Percentiles rank a stretch among this genome's conserved stretches.
These are phyloP conservation scores for Palloptera scutellata DNA, from an alignment of 2,888 invertebrate species.

Conservation along the genomic window DNA sequence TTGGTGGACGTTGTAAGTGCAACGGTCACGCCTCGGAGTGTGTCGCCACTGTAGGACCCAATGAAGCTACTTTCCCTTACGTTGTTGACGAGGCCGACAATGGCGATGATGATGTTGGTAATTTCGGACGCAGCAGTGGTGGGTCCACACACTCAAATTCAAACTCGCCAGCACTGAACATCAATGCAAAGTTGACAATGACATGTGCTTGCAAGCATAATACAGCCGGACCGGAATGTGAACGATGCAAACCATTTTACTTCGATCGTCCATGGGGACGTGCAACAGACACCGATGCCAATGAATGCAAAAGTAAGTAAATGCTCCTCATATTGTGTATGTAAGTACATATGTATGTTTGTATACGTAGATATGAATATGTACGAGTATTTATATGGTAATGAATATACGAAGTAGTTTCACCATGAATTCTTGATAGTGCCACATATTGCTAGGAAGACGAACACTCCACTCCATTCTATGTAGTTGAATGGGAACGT, in stretches of 20 bases:
- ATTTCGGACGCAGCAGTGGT: constrained; percentile 38
- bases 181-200: constrained; percentile 67
- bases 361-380: constrained; percentile 2
- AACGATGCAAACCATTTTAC: constrained; percentile 98
- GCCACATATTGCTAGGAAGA: background rate
- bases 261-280: constrained; percentile 99
- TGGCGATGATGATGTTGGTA: constrained; percentile 32
- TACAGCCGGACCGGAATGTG: constrained; percentile 98
- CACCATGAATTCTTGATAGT: constrained; percentile 21
- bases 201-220: constrained; percentile 98
- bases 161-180: constrained; percentile 14
- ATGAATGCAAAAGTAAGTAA: constrained; percentile 97
- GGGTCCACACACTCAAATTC: constrained; percentile 21
- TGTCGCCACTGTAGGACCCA: constrained; percentile 64
- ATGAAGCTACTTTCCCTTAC: constrained; percentile 36
- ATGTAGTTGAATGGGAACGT: background rate
- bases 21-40: constrained; percentile 98
- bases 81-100: constrained; percentile 67
- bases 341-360: background rate
- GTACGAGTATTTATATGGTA: constrained; percentile 8
- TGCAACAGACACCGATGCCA: constrained; percentile 93
- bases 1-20: constrained; percentile 99
- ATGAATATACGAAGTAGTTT: constrained; percentile 9
- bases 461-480: background rate
- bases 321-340: background rate